Base-by-base conservation (phyloP, 2,888 invertebrate genomes). In the Serripes groenlandicus region DNA sequence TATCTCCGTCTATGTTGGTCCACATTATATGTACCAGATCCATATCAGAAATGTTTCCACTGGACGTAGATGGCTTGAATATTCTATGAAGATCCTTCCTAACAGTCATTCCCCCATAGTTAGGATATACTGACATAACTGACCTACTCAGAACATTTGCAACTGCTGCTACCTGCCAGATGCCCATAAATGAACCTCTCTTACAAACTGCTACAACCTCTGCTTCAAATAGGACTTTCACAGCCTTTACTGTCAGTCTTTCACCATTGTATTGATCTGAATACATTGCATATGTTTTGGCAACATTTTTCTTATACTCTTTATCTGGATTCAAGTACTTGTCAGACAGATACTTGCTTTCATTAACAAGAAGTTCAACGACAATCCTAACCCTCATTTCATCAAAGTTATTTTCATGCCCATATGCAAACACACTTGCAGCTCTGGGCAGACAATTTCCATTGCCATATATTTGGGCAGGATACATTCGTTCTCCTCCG, bases 301-400 rank as follows among this genome's bases (percentile, higher is more conserved):
- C 28, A 26, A 49, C 70, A 52, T 70, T 26, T 11, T 28, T 21
- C 26, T 70, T n/a, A 52, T 52, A 49, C 9, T 42, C 21, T 30
- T 32, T 74, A 23, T 64, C 62, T 21, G 26, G 42, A 5, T 34
- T 35, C 42, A 74, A 26, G 26, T 62, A 74, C 28, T 74, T 26
- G 26, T 74, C n/a, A 52, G 28, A 26, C 7, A 74, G 21, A 37
- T 74, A 74, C 2, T 3, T 4, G 7, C 23, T 60, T 75, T 52
- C 3, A 49, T 75, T 56, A 26, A 58, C 21, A 23, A 66, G 18
- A 5, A 66, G 7, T 60, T 76, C 76, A 4, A 52, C 18, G 11
- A 70, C 69, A 52, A 76, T 70, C 34, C 69, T 76, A 26, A 26
- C 49, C 30, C 69, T 66, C 35, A 76, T 76, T 26, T 69, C 76